Evolutionary conservation across 1,140 invertebrate genomes (phyloP), one percentile per base, ranked within the genome.

Genomic region (Sitobion miscanthi): DNA sequence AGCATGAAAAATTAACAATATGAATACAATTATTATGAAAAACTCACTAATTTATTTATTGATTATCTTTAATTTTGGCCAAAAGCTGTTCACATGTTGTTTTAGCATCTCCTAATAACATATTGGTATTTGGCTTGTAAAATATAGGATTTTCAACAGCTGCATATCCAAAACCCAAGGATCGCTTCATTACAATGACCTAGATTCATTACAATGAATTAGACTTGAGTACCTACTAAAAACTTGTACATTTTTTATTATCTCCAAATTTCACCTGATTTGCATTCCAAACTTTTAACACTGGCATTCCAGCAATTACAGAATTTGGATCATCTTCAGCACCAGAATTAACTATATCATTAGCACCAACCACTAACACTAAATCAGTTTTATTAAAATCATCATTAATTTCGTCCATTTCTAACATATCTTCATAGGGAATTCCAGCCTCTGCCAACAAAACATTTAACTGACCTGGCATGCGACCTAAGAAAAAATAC

Each of bases 401-500:
- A 90, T 98, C 96, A 94, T 99, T 99, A 93, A 99, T 98, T 95
- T 99, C 98, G 77, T 99, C 98, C 98, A 99, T 99, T 96, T 99
- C 98, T 62, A 98, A 96, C 0, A 99, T 98, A 95, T 98, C 97
- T 95, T 99, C 98, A 95, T 99, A 99, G 0, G 98, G 98, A 20
- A 99, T 98, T 85, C 98, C 98, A 83, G 98, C 98, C 96, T 99
- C 98, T 14, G 98, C 98, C 62, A 99, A 95, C n/a, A 99, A 95
- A 2, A 99, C 98, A 95, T 99, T 99, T 94, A 99, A 95, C 95
- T 98, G 98, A 69, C 98, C 98, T 77, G 98, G 98, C 98, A 98
- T 98, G 94, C 98, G 96, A 83, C 98, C 97, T 97, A 94, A 88
- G 62, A 69, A n/a, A 38, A n/a, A 77, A 77, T 77, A n/a, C 5